A percentile compares a stretch with the other conserved stretches of the same genome.
Conservation (phyloP, 2,113 vertebrate genomes). For the Recurvirostra avosetta region DNA sequence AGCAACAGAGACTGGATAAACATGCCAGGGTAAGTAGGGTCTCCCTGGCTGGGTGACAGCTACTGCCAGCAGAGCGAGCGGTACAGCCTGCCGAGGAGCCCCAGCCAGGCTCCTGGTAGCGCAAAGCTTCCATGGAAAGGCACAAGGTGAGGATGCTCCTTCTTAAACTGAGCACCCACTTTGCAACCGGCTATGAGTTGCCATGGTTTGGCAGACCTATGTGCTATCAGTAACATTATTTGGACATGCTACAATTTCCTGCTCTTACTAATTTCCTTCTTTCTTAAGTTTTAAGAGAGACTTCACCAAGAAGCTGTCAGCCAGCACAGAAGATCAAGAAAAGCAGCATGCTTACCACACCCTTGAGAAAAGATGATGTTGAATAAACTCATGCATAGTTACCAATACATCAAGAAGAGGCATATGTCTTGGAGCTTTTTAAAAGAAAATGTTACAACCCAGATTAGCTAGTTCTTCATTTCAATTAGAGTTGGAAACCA, state of each 20-base stretch:
- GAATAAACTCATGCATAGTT: background rate
- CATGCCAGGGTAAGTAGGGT: background rate
- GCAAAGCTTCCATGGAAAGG: background rate
- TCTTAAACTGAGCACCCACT: background rate
- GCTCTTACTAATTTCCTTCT: background rate
- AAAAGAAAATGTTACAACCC: background rate
- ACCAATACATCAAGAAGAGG: background rate
- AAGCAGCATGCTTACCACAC: background rate
- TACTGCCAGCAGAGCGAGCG: background rate
- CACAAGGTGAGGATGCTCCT: background rate
- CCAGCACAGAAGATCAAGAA: background rate
- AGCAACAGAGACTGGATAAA: background rate
- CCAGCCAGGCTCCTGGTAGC: background rate
- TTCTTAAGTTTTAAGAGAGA: background rate
- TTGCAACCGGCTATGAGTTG: background rate
- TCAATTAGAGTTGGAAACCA: background rate
- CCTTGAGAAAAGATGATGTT: background rate
- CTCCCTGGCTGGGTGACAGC: background rate
- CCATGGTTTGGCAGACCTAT: background rate
- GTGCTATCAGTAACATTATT: background rate
- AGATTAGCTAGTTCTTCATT: background rate
- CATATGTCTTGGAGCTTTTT: background rate
- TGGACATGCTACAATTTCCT: background rate
- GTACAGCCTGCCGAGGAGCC: background rate
- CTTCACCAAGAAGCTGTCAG: background rate